Evolutionary conservation across 1,140 invertebrate species (phyloP).

Genomic region (Daktulosphaira vitifoliae): DNA sequence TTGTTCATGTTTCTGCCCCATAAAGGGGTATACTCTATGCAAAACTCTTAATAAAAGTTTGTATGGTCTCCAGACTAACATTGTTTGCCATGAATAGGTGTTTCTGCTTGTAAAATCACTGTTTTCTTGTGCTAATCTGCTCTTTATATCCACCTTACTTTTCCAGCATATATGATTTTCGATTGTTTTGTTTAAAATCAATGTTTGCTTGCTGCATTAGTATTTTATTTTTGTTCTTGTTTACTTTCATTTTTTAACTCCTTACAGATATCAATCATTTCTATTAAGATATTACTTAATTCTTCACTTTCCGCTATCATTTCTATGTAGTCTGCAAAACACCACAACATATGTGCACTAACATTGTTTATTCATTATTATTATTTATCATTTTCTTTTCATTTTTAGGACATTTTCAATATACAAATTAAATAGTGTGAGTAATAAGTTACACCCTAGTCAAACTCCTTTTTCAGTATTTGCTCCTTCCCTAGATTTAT

Average conservation of each 20-base stretch:
- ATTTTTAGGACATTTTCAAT: background rate
- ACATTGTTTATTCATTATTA: background rate
- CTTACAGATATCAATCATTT: background rate
- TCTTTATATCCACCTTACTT: background rate
- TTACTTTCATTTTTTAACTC: background rate
- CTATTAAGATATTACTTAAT: background rate
- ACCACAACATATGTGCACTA: background rate
- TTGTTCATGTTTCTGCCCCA: no score
- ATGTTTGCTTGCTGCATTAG: background rate
- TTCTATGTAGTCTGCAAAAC: background rate
- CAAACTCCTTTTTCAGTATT: no score
- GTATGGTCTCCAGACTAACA: background rate
- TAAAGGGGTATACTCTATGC: no score
- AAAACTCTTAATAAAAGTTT: background rate
- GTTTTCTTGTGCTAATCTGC: background rate
- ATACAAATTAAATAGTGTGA: background rate
- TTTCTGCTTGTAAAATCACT: background rate
- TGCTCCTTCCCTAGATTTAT: no score
- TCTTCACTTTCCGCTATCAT: slow-evolving; percentile 2
- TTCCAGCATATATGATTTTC: background rate
- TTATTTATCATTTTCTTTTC: background rate
- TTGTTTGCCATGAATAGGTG: background rate
- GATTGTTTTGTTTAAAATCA: background rate
- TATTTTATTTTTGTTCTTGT: background rate
- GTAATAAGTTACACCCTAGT: background rate